These are phyloP conservation scores for Acomys russatus DNA, from an alignment of 2,797 vertebrate species.

Conservation along the genomic window DNA sequence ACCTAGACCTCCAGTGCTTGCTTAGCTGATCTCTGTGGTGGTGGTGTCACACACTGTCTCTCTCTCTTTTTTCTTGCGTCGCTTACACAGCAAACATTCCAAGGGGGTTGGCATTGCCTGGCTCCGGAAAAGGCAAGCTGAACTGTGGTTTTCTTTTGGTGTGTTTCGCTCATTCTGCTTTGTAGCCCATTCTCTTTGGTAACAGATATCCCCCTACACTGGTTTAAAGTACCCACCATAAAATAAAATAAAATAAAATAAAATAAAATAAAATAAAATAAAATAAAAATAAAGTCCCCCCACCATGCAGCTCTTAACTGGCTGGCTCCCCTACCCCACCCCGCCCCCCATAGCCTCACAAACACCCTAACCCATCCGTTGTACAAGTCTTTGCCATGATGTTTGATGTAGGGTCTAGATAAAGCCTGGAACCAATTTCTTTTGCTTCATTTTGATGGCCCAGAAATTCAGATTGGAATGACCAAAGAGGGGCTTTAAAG, in stretches of 20 bases:
- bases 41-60: not conserved
- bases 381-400: not conserved
- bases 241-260: too few relatives aligned
- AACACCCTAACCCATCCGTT: accelerated
- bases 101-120: accelerated
- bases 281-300: too few relatives aligned
- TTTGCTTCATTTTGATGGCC: not conserved
- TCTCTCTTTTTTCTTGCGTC: too few relatives aligned
- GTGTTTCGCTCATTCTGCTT: not conserved
- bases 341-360: not conserved
- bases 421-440: not conserved
- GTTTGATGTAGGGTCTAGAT: not conserved
- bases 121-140: not conserved
- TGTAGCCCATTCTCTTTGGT: not conserved
- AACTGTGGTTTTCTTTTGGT: not conserved
- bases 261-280: too few relatives aligned
- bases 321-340: not conserved
- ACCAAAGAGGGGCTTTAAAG: not conserved
- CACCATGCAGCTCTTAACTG: not conserved
- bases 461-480: not conserved
- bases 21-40: too few relatives aligned
- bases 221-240: not conserved
- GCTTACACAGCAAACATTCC: not conserved
- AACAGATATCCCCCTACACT: not conserved
- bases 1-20: not conserved